phyloP scores from a whole-genome alignment of 2,113 vertebrate species.

The Chloebia gouldiae region DNA sequence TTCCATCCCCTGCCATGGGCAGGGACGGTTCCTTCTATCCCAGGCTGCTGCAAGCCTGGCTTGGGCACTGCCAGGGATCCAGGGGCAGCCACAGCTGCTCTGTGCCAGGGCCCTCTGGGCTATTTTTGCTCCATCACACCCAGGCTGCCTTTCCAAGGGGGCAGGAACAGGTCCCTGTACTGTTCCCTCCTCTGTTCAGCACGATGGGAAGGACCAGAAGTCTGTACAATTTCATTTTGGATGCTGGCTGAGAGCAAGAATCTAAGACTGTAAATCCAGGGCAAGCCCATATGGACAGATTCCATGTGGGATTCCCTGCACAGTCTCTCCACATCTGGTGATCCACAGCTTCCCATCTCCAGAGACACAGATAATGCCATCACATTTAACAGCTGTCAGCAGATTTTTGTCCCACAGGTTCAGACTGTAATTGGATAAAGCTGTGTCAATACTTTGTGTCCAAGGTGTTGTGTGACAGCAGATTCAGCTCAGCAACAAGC shows the following conservation, averaged over 20 bases:
- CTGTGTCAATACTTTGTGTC: neutral
- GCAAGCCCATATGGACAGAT: neutral
- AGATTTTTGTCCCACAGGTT: neutral
- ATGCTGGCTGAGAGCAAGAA: neutral
- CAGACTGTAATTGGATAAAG: neutral
- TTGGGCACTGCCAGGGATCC: neutral
- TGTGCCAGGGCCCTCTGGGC: neutral
- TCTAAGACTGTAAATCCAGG: neutral
- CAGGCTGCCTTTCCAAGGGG: neutral
- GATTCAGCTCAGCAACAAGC: neutral
- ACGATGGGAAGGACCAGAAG: neutral
- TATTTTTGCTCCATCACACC: neutral
- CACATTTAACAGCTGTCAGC: neutral
- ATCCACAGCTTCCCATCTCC: neutral
- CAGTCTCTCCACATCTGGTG: neutral
- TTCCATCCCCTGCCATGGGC: neutral
- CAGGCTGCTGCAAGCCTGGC: neutral
- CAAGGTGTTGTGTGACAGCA: neutral
- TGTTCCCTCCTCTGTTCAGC: neutral
- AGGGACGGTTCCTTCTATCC: neutral
- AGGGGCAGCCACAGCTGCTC: neutral
- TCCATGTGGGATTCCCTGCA: neutral
- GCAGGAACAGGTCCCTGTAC: accelerated
- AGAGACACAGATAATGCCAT: constrained; percentile 18
- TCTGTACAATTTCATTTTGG: neutral